phyloP scores from a whole-genome alignment of 2,888 invertebrate species.

The Hyposoter dolosus region DNA sequence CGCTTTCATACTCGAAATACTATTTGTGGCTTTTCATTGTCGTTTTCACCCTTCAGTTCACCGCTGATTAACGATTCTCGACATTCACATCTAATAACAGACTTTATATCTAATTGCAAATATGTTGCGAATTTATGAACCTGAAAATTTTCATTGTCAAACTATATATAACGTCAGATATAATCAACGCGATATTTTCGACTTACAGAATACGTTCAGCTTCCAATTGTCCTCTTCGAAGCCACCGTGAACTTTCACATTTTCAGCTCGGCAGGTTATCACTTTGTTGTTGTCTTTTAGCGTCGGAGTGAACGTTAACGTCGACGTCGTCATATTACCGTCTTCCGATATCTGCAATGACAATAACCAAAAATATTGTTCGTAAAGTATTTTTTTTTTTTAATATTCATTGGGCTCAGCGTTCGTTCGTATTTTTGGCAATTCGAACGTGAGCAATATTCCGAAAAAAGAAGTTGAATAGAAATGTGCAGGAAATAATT shows the following conservation, averaged over 20 bases:
- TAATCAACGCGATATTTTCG: not conserved
- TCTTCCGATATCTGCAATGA: slow-evolving; percentile 90
- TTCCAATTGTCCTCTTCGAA: slow-evolving; percentile 92
- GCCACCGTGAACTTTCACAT: slow-evolving; percentile 90
- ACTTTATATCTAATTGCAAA: not conserved
- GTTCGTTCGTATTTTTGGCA: not conserved
- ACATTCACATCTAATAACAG: not conserved
- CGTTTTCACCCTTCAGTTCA: slow-evolving; percentile 11
- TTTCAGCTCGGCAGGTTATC: slow-evolving; percentile 93
- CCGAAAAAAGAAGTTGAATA: not conserved
- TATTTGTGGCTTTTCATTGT: slow-evolving; percentile 20
- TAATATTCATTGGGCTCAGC: not conserved
- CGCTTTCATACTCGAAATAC: slow-evolving; percentile 31
- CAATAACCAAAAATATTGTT: not conserved
- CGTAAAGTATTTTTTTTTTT: not conserved
- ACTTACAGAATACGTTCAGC: slow-evolving; percentile 95
- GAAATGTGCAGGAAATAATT: slow-evolving; percentile 24
- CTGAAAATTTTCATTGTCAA: not conserved
- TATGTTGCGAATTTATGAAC: not conserved
- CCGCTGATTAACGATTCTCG: slow-evolving; percentile 4
- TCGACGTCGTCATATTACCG: slow-evolving; percentile 93
- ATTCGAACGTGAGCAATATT: not conserved
- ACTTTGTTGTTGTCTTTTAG: slow-evolving; percentile 92
- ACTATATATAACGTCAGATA: not conserved
- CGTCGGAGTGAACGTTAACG: slow-evolving; percentile 90